Evolutionary conservation across 2,113 vertebrate species (phyloP).

Genomic region (Strix uralensis): DNA sequence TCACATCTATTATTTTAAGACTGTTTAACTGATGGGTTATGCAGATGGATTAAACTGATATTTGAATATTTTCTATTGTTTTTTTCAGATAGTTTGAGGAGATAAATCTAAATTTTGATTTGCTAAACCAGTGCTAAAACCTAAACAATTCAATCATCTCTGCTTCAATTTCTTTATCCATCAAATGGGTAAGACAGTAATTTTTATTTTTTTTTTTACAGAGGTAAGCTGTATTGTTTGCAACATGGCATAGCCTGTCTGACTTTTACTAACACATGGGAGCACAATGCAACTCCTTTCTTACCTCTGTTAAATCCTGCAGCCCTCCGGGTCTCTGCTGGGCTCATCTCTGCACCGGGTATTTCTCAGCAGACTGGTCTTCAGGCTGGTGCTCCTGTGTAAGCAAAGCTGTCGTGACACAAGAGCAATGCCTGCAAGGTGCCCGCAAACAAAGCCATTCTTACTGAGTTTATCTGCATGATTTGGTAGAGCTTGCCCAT

Average conservation of each 20-base stretch:
- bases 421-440: conserved; percentile 44
- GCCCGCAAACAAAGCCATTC: conserved; percentile 27
- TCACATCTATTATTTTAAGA: background rate
- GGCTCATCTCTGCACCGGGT: background rate
- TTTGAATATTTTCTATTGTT: background rate
- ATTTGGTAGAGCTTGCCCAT: conserved; percentile 45
- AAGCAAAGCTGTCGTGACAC: conserved; percentile 44
- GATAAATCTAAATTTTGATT: background rate
- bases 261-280: background rate
- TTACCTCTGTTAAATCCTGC: background rate
- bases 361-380: background rate
- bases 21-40: background rate
- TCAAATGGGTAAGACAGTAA: background rate
- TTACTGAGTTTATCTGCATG: conserved; percentile 23
- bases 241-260: background rate
- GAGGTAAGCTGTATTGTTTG: background rate
- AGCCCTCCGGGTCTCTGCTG: background rate
- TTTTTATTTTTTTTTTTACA: background rate
- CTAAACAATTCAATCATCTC: background rate
- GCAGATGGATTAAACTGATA: background rate
- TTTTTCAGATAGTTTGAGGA: background rate
- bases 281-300: background rate
- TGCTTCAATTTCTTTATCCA: background rate
- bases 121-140: background rate
- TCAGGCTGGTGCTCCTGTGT: conserved; percentile 8